Evolutionary conservation across 2,113 vertebrate genomes (phyloP).

Genomic region (Hippocampus mohnikei): DNA sequence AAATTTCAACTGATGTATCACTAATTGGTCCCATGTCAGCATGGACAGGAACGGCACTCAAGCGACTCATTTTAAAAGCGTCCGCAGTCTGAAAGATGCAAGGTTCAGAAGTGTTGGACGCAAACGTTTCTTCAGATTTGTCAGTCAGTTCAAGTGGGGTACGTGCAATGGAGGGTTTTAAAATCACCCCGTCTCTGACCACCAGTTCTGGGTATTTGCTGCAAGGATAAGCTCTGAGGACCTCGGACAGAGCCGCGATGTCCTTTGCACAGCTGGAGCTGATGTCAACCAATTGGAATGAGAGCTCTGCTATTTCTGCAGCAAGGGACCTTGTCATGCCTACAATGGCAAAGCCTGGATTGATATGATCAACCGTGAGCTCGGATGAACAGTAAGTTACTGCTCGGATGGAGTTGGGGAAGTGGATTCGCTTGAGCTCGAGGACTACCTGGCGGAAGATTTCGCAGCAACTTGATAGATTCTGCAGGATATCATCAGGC

Average conservation of each 20-base stretch:
- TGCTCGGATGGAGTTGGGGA: constrained; percentile 64
- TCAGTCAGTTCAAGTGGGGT: constrained; percentile 52
- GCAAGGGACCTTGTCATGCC: constrained; percentile 79
- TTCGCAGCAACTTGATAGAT: constrained; percentile 74
- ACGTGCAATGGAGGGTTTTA: constrained; percentile 62
- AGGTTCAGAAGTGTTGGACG: constrained; percentile 36
- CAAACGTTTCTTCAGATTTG: constrained; percentile 7
- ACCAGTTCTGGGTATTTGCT: constrained; percentile 73
- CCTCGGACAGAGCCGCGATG: constrained; percentile 68
- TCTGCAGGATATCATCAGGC: constrained; percentile 61
- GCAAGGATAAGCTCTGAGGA: constrained; percentile 65
- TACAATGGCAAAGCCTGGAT: constrained; percentile 74
- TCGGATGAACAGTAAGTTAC: constrained; percentile 77
- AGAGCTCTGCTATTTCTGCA: constrained; percentile 73
- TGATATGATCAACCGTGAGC: constrained; percentile 71
- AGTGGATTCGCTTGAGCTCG: constrained; percentile 63
- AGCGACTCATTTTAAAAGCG: constrained; percentile 56
- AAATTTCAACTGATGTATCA: constrained; percentile 69
- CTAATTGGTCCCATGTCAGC: constrained; percentile 24
- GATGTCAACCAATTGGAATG: constrained; percentile 81
- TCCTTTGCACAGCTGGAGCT: constrained; percentile 61
- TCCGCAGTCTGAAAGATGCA: constrained; percentile 75
- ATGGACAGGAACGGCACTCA: constrained; percentile 63
- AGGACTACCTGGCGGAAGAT: constrained; percentile 73
- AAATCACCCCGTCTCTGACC: constrained; percentile 70